Evolutionary conservation across 1,140 invertebrate species (phyloP), one percentile per base, ranked within the genome.

Genomic region (Parapsyche elsis): DNA sequence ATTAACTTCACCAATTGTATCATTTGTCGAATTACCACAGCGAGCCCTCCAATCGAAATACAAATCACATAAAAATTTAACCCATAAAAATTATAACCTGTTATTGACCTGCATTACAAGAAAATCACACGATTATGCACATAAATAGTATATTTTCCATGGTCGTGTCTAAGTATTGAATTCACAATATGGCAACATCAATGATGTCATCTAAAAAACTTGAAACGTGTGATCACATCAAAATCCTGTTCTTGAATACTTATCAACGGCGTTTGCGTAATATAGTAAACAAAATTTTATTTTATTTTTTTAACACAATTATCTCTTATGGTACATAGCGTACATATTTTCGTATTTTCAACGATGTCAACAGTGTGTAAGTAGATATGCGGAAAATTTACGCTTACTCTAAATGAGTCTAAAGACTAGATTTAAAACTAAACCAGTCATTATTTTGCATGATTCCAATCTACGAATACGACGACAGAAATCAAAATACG

Each of bases 191-290:
- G 14, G 21, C 59, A 53, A 61, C 24, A 46, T 57, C 30, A 61
- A 45, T 77, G 75, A 77, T 77, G 23, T 77, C 75, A 77, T 67
- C 59, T 10, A 24, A 38, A 59, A 57, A 38, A 23, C 74, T 38
- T 24, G 53, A 5, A 16, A 23, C 2, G 24, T 14, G 24, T 7
- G 46, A 61, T 76, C 57, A 26, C 57, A 77, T 77, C 57, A 76
- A 64, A 77, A 77, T 77, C 75, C 75, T 38, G 75, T 77, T 77
- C 75, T 64, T 26, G 12, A 44, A 38, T 53, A 30, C 24, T 67
- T 67, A 67, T 67, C 59, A 23, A 19, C n/a, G 9, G 7, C 21
- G 24, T 67, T 67, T 67, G 24, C 64, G 64, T 67, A 67, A 26
- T 67, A 23, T 23, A 24, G 64, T 23, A 67, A 67, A 67, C 64